phyloP scores from a whole-genome alignment of 2,888 invertebrate genomes.

The Caenorhabditis panamensis region DNA sequence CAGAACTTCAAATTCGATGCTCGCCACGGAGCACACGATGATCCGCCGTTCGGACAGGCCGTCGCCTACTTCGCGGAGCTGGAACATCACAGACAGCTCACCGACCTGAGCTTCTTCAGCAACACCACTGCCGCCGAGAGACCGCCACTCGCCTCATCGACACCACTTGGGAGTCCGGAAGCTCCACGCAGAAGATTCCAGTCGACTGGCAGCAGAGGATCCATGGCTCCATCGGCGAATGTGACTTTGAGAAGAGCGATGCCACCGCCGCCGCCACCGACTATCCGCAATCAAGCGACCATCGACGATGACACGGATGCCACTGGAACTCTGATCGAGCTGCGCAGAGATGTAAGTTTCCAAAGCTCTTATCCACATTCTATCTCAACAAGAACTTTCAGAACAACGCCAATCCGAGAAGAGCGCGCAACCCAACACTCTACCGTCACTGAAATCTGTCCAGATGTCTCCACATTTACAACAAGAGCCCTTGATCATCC shows the following conservation, averaged over 20 bases:
- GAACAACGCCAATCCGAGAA: conserved; percentile 4
- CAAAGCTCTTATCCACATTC: background rate
- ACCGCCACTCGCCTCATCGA: background rate
- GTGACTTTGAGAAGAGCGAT: too few species aligned
- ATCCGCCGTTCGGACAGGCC: background rate
- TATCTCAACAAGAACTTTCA: background rate
- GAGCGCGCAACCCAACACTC: too few species aligned
- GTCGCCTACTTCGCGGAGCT: background rate
- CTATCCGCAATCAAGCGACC: background rate
- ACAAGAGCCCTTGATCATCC: background rate
- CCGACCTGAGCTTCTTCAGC: background rate
- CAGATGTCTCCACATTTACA: background rate
- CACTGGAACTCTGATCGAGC: background rate
- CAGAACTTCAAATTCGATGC: conserved; percentile 17
- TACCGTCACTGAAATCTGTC: too few species aligned
- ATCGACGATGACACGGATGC: background rate
- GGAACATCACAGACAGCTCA: background rate
- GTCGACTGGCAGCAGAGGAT: background rate
- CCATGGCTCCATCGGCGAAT: background rate
- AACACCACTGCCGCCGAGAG: background rate
- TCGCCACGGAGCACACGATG: background rate
- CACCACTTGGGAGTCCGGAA: background rate
- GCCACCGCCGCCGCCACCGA: too few species aligned
- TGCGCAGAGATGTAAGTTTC: conserved; percentile 1
- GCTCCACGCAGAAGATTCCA: background rate